Conservation (phyloP, 2,888 invertebrate species). For the Heliconius ismenius region DNA sequence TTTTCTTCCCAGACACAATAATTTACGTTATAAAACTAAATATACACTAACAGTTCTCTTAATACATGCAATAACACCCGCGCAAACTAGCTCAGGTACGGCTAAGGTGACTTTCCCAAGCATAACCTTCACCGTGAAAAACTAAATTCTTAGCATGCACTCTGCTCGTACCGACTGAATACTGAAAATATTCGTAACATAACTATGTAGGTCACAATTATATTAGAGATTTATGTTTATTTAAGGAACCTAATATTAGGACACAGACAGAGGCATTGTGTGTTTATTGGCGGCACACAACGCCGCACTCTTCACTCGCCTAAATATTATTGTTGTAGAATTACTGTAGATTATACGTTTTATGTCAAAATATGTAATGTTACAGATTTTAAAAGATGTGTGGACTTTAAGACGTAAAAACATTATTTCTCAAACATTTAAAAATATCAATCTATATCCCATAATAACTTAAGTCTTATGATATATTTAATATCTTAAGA, state of each 20-base stretch:
- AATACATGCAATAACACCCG: slow-evolving; percentile 3
- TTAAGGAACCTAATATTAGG: too few species aligned
- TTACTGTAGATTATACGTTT: too few species aligned
- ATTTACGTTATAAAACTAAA: slow-evolving; percentile 3
- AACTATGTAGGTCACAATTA: neutral
- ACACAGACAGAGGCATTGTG: too few species aligned
- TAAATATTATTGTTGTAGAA: neutral
- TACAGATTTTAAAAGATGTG: too few species aligned
- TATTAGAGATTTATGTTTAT: neutral
- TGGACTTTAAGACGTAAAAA: too few species aligned
- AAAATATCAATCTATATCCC: neutral
- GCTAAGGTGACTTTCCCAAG: slow-evolving; percentile 20
- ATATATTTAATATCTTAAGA: neutral
- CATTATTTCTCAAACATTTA: too few species aligned
- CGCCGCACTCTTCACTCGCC: neutral
- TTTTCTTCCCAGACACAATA: neutral
- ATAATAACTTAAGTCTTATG: neutral
- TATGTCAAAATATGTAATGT: too few species aligned
- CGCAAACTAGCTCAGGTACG: slow-evolving; percentile 3
- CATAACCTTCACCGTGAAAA: slow-evolving; percentile 33
- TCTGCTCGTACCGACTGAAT: neutral
- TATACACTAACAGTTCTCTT: neutral
- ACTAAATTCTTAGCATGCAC: slow-evolving; percentile 9
- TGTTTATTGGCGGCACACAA: neutral
- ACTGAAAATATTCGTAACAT: neutral